Conservation (phyloP, 2,113 vertebrate genomes). For the Channa maculata region DNA sequence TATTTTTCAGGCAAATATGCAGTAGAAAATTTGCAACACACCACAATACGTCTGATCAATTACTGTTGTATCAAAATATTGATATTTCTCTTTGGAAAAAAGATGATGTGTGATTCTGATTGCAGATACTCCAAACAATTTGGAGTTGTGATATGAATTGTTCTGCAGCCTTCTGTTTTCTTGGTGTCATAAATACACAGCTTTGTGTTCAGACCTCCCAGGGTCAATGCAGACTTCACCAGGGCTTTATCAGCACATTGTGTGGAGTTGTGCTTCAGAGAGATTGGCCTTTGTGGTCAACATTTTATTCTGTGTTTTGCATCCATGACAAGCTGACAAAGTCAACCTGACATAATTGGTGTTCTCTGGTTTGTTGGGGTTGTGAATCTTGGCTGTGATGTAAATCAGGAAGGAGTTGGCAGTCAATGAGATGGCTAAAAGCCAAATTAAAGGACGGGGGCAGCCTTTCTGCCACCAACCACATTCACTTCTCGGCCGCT, state of each 20-base stretch:
- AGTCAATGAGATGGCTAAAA: conserved; percentile 60
- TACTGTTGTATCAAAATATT: too few relatives aligned
- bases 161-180: conserved; percentile 5
- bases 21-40: too few relatives aligned
- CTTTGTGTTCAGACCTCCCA: conserved; percentile 36
- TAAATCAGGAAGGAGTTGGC: conserved; percentile 72
- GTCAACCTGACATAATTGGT: conserved; percentile 68
- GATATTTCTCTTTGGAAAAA: too few relatives aligned
- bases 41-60: too few relatives aligned
- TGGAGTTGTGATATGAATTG: neutral
- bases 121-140: neutral
- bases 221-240: conserved; percentile 33
- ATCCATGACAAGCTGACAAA: conserved; percentile 65
- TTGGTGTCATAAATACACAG: conserved; percentile 18
- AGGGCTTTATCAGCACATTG: conserved; percentile 22
- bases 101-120: too few relatives aligned
- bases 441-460: conserved; percentile 70
- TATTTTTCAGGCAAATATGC: too few relatives aligned
- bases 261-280: conserved; percentile 44
- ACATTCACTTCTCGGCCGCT: conserved; percentile 53
- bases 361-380: conserved; percentile 69
- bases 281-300: conserved; percentile 47
- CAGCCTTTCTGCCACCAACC: conserved; percentile 44
- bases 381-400: conserved; percentile 62
- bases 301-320: conserved; percentile 56